Evolutionary conservation across 2,888 invertebrate genomes (phyloP).

Genomic region (Dione juno): DNA sequence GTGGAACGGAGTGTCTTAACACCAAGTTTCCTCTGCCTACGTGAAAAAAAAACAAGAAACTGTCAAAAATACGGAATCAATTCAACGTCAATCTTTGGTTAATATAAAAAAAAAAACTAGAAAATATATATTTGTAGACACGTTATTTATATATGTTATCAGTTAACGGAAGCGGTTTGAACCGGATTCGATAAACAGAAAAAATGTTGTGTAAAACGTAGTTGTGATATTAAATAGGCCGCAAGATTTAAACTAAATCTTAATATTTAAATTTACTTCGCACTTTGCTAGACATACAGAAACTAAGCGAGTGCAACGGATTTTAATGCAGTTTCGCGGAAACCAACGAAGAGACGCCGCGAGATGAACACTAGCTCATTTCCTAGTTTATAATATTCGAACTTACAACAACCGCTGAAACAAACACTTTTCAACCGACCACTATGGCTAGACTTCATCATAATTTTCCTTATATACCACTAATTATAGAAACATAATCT

Average conservation of each 20-base stretch:
- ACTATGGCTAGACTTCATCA: neutral
- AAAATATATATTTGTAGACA: neutral
- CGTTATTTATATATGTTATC: conserved; percentile 5
- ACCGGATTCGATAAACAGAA: conserved; percentile 26
- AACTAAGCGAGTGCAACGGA: neutral
- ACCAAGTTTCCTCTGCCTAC: too few relatives aligned
- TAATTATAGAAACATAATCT: conserved; percentile 8
- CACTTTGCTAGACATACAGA: neutral
- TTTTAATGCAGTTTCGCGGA: too few relatives aligned
- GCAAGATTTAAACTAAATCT: neutral
- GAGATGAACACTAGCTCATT: too few relatives aligned
- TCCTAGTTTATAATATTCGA: too few relatives aligned
- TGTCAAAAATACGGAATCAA: too few relatives aligned
- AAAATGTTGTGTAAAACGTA: neutral
- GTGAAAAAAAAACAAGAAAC: too few relatives aligned
- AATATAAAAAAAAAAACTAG: neutral
- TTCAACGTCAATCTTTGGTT: too few relatives aligned
- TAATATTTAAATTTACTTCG: neutral
- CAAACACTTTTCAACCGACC: too few relatives aligned
- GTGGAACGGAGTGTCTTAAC: too few relatives aligned
- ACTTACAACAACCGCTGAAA: too few relatives aligned
- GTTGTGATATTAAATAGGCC: neutral
- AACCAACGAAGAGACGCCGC: too few relatives aligned
- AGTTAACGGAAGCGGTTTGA: conserved; percentile 22
- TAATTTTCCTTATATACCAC: neutral